Conservation (phyloP, 2,113 vertebrate genomes). For the Brachyistius frenatus region DNA sequence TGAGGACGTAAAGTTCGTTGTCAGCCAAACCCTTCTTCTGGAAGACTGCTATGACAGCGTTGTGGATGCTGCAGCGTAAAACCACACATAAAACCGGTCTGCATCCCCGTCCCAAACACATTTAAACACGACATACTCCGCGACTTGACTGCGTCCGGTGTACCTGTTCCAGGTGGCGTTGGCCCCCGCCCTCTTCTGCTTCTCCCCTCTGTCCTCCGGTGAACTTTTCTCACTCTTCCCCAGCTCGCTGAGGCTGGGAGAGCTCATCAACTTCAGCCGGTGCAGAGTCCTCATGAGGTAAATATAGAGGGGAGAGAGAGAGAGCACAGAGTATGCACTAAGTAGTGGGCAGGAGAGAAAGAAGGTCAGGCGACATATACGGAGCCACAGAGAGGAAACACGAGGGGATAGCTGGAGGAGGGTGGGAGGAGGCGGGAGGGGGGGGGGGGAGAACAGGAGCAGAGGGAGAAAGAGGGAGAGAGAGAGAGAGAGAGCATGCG, state of each 20-base stretch:
- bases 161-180: conserved; percentile 88
- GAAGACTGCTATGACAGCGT: conserved; percentile 95
- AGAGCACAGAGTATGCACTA: conserved; percentile 24
- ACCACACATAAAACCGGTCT: background rate
- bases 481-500: conserved; percentile 9
- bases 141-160: background rate
- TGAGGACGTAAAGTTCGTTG: conserved; percentile 93
- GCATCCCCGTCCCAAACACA: background rate
- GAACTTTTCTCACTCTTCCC: conserved; percentile 84
- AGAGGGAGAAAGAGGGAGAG: background rate
- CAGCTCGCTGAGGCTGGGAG: conserved; percentile 84
- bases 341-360: conserved; percentile 46
- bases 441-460: conserved; percentile 41
- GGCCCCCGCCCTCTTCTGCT: conserved; percentile 84
- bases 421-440: conserved; percentile 34
- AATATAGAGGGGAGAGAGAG: conserved; percentile 30
- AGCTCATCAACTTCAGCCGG: conserved; percentile 86
- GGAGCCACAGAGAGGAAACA: conserved; percentile 47
- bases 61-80: conserved; percentile 90
- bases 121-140: background rate
- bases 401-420: conserved; percentile 45
- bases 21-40: conserved; percentile 94
- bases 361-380: conserved; percentile 52
- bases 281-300: conserved; percentile 84
- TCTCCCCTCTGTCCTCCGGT: conserved; percentile 83